These are phyloP conservation scores for Harpagoxenus sublaevis DNA, from an alignment of 2,888 invertebrate species.

Conservation along the genomic window DNA sequence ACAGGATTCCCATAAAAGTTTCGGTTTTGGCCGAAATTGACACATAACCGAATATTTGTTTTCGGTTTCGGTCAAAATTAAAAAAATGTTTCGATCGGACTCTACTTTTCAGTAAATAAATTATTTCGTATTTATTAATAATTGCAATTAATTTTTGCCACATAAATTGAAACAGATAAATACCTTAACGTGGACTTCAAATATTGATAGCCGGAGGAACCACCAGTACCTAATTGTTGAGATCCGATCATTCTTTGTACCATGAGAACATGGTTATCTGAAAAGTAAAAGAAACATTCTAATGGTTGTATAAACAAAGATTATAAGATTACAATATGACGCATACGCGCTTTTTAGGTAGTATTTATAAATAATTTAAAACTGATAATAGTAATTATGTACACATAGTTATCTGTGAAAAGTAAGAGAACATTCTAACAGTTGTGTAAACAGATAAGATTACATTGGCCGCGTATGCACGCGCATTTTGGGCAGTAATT, in stretches of 20 bases:
- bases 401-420: too few species aligned
- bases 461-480: too few species aligned
- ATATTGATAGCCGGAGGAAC: conserved; percentile 99
- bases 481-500: too few species aligned
- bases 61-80: too few species aligned
- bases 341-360: background rate
- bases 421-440: too few species aligned
- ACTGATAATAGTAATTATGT: background rate
- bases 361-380: background rate
- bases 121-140: background rate
- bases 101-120: background rate
- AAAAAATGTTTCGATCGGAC: too few species aligned
- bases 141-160: background rate
- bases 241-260: conserved; percentile 99
- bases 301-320: background rate
- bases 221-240: conserved; percentile 98
- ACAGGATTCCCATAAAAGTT: too few species aligned
- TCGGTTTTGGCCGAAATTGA: too few species aligned
- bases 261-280: conserved; percentile 99
- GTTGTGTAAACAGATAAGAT: too few species aligned
- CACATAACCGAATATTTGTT: too few species aligned
- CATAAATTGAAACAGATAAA: conserved; percentile 1
- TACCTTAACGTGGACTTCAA: conserved; percentile 98
- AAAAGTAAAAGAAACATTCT: conserved; percentile 62
- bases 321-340: background rate